These are phyloP conservation scores for Chlorodrepanis virens DNA, from an alignment of 2,113 vertebrate species.

Conservation along the genomic window DNA sequence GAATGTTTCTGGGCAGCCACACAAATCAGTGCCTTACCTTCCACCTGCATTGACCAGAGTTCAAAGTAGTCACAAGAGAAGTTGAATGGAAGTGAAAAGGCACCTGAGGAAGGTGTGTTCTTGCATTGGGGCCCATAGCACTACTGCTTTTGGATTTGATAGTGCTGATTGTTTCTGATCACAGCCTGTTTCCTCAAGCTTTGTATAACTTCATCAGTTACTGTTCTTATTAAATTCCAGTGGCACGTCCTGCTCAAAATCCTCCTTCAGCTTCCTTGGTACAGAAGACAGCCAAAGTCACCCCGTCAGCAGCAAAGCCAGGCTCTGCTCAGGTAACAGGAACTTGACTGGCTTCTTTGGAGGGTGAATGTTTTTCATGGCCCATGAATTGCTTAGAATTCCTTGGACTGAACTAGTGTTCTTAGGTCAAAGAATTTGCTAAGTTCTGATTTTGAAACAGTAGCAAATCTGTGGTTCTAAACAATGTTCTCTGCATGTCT, in stretches of 20 bases:
- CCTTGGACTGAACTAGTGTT: not conserved
- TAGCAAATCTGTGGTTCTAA: not conserved
- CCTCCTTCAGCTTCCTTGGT: slow-evolving; percentile 44
- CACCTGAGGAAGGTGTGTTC: not conserved
- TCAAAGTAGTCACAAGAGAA: not conserved
- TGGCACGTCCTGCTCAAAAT: slow-evolving; percentile 68
- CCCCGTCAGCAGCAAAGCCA: slow-evolving; percentile 62
- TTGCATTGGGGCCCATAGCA: not conserved
- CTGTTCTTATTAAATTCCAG: not conserved
- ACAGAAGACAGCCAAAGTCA: slow-evolving; percentile 75
- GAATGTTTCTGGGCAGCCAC: not conserved
- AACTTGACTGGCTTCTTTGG: not conserved
- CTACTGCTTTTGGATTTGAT: not conserved
- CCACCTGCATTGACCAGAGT: not conserved
- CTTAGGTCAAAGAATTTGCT: not conserved
- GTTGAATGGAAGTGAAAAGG: not conserved
- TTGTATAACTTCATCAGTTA: not conserved
- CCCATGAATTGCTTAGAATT: not conserved
- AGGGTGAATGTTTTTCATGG: not conserved
- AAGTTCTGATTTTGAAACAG: not conserved
- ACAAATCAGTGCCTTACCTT: not conserved
- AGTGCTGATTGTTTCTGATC: not conserved
- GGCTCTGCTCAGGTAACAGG: slow-evolving; percentile 76
- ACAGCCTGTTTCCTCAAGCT: not conserved
- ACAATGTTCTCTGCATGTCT: not conserved